Base-by-base conservation (phyloP, 1,140 invertebrate species). In the Chionoecetes opilio region DNA sequence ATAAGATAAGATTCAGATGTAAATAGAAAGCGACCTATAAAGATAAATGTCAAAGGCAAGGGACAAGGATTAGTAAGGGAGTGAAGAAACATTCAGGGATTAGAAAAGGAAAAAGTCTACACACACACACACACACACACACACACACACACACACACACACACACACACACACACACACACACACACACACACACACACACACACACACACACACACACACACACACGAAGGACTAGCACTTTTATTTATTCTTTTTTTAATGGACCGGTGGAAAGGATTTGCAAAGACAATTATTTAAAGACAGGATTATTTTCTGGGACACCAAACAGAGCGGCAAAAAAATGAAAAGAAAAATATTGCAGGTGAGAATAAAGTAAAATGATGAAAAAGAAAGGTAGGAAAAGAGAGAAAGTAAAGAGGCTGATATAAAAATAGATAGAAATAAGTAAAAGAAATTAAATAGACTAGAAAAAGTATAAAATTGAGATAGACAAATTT, bases 131-230 rank as follows among this genome's bases (percentile, higher is more conserved):
- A 63, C 53, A 63, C 53, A 63, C 53, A 63, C 53, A 63, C 53
- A 63, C 53, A 63, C 53, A 63, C 53, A 63, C 53, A 63, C 53
- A 63, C 53, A 63, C 53, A 63, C 53, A 63, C 53, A 63, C 53
- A 63, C 53, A 63, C 53, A 63, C 53, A 75, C 9, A 75, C 63
- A 75, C n/a, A 75, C 63, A 75, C 21, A 26, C 63, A n/a, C 63
- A 26, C 63, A 26, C 63, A 75, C 63, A 26, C 63, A 26, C 63
- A 26, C 63, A 75, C 63, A 75, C 63, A 75, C 21, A 75, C 63
- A 75, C 63, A 75, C 63, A 75, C 63, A 75, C 21, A 75, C 63
- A n/a, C 63, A 75, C 63, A n/a, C 63, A 75, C 63, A 75, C 63
- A 75, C 63, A 75, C n/a, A n/a, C n/a, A 26, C 63, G n/a, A n/a